phyloP scores from a whole-genome alignment of 2,888 invertebrate species.

The Conus canariensis region DNA sequence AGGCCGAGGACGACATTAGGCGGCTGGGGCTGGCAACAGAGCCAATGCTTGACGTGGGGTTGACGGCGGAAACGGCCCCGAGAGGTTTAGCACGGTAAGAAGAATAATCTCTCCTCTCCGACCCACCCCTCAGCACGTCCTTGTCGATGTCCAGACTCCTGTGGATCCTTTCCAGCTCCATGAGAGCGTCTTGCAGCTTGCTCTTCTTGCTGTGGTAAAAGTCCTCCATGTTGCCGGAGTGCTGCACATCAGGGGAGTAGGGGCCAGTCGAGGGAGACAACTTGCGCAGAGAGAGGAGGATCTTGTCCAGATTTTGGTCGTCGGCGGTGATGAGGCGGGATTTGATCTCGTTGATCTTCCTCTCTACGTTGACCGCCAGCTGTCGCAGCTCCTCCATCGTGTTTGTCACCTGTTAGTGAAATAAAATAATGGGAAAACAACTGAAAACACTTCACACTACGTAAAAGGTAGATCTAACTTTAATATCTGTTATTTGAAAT shows the following conservation, averaged over 20 bases:
- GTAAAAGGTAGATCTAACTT: too few relatives aligned
- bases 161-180: slow-evolving; percentile 74
- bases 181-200: slow-evolving; percentile 71
- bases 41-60: neutral
- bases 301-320: slow-evolving; percentile 68
- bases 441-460: too few relatives aligned
- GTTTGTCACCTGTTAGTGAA: slow-evolving; percentile 54
- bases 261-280: slow-evolving; percentile 66
- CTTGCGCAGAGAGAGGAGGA: slow-evolving; percentile 66
- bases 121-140: slow-evolving; percentile 57
- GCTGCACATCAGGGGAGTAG: slow-evolving; percentile 55
- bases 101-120: slow-evolving; percentile 53
- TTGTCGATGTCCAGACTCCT: slow-evolving; percentile 66
- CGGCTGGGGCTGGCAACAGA: neutral
- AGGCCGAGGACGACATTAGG: slow-evolving; percentile 40
- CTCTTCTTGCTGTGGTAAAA: slow-evolving; percentile 62
- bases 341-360: slow-evolving; percentile 66
- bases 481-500: too few relatives aligned
- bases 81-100: slow-evolving; percentile 33
- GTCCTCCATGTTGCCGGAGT: slow-evolving; percentile 59
- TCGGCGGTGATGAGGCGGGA: slow-evolving; percentile 67
- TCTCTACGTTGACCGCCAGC: slow-evolving; percentile 70
- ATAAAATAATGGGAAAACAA: too few relatives aligned
- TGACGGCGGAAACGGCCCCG: neutral
- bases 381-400: slow-evolving; percentile 69